Evolutionary conservation across 2,113 vertebrate genomes (phyloP).

Genomic region (Diglossa brunneiventris): DNA sequence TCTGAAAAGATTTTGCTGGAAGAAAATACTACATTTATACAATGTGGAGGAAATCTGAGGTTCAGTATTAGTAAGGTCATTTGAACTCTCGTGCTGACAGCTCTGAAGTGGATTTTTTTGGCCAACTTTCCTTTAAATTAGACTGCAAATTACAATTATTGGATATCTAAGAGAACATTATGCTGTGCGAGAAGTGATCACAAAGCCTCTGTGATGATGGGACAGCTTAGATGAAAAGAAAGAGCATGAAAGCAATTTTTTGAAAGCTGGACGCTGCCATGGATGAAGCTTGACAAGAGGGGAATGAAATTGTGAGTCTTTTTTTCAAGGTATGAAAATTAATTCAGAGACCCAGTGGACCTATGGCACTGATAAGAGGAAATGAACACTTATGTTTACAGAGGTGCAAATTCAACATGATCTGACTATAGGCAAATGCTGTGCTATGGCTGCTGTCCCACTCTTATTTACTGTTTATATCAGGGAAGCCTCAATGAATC

Average conservation of each 20-base stretch:
- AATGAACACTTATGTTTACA: neutral
- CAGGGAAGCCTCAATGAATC: neutral
- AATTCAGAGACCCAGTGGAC: neutral
- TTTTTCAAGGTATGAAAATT: neutral
- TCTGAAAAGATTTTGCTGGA: neutral
- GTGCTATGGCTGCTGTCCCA: neutral
- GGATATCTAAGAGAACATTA: neutral
- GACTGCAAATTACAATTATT: neutral
- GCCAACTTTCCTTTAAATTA: neutral
- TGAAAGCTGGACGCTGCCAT: neutral
- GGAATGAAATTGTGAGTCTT: neutral
- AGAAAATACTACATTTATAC: neutral
- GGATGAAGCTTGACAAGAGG: neutral
- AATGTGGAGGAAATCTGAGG: neutral
- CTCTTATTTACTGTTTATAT: neutral
- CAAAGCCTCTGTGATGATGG: neutral
- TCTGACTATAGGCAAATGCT: neutral
- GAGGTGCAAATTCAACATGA: neutral
- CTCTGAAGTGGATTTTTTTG: neutral
- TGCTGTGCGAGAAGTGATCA: neutral
- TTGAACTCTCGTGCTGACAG: neutral
- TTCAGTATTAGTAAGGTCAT: neutral
- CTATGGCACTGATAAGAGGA: neutral
- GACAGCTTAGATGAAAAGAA: neutral
- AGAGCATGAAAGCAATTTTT: neutral